Evolutionary conservation across 2,113 vertebrate genomes (phyloP), one percentile per base, ranked within the genome.

Genomic region (Cheilinus undulatus): DNA sequence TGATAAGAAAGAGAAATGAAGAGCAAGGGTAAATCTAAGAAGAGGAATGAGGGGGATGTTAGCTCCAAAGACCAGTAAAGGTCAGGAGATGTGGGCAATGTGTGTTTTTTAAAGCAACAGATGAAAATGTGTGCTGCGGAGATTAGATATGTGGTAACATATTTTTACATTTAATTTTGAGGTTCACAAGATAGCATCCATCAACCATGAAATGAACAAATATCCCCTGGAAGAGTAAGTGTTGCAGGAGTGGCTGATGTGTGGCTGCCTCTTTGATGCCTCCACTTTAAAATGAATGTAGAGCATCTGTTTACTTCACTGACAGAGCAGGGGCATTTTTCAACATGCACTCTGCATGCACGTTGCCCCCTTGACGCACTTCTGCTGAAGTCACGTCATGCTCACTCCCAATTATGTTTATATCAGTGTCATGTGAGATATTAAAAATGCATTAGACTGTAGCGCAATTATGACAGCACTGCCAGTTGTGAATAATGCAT

Each of bases 391-490:
- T 76, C 69, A 51, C 59, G 54, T 22, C 66, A 26, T 24, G 14
- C 59, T 82, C 34, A 3, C 51, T 78, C 75, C 83, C 71, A 52
- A 50, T 86, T 76, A 85, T 80, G 69, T 72, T 78, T 76, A 77
- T 84, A 72, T 76, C 50, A 36, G 46, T 70, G 62, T 75, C n/a
- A 19, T 66, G 53, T 30, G 38, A 66, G 45, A 38, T 71, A 82
- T 92, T 90, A 88, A 84, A 86, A 86, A 85, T 90, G 83, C 86
- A 89, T 86, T 73, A 69, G 61, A 53, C 65, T 67, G 56, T 15
- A 19, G 53, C 22, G 59, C 79, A 87, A 88, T 92, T 88, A 86
- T 61, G 62, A 86, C 80, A 60, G 53, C 77, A 63, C 67, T 80
- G 60, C 59, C 69, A 80, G 42, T 73, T 71, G 71, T 86, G 85